phyloP scores from a whole-genome alignment of 2,113 vertebrate species.

The Oncorhynchus tshawytscha region DNA sequence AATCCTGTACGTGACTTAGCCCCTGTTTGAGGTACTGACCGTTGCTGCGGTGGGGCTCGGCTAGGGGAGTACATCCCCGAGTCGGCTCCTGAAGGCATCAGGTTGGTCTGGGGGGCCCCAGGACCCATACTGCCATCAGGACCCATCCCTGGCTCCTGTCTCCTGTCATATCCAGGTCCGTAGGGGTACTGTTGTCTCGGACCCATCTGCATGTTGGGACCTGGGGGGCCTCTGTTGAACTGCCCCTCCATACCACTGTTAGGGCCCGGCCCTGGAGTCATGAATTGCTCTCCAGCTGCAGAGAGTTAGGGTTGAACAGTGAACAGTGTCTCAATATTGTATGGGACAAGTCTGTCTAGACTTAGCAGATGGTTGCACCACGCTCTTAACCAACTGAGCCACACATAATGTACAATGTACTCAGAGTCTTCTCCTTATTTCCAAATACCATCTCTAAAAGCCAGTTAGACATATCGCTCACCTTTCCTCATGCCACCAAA shows the following conservation, averaged over 20 bases:
- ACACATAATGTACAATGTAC: no score
- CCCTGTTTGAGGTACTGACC: constrained; percentile 62
- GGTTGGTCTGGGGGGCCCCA: constrained; percentile 85
- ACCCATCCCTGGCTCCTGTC: constrained; percentile 88
- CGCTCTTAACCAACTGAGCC: no score
- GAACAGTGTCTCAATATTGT: neutral
- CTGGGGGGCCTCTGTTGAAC: constrained; percentile 86
- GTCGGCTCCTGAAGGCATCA: constrained; percentile 92
- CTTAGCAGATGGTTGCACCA: neutral
- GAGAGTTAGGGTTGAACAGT: neutral
- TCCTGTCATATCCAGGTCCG: constrained; percentile 85
- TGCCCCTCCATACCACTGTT: constrained; percentile 91
- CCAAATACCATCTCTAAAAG: no score
- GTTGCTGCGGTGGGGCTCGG: constrained; percentile 87
- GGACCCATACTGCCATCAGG: constrained; percentile 86
- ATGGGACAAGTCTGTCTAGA: neutral
- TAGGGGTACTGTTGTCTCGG: constrained; percentile 95
- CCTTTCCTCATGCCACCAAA: constrained; percentile 99
- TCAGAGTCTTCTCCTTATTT: no score
- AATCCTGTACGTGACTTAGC: neutral
- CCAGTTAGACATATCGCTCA: constrained; percentile 45
- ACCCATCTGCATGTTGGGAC: constrained; percentile 84
- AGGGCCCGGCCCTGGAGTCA: constrained; percentile 88
- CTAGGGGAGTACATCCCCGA: constrained; percentile 98
- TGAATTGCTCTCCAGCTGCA: constrained; percentile 90